phyloP scores from a whole-genome alignment of 2,113 vertebrate genomes.

The Urocitellus parryii region DNA sequence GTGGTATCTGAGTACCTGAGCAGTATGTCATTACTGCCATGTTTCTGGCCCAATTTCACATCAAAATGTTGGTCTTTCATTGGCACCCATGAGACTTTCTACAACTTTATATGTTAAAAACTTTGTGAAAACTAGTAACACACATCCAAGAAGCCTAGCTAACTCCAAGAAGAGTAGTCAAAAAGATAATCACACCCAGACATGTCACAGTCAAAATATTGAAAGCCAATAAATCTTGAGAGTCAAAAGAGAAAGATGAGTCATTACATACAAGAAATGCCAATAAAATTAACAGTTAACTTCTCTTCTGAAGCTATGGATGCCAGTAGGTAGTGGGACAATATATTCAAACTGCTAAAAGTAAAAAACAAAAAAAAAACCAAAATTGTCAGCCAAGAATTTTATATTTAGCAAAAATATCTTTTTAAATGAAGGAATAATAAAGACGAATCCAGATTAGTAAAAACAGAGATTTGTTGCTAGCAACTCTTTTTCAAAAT shows the following conservation, averaged over 20 bases:
- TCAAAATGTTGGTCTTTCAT: neutral
- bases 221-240: neutral
- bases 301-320: neutral
- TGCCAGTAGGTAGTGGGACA: neutral
- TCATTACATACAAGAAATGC: neutral
- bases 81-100: neutral
- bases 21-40: neutral
- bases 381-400: neutral
- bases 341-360: neutral
- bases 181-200: neutral
- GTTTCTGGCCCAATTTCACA: neutral
- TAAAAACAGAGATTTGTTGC: neutral
- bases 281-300: neutral
- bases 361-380: neutral
- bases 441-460: neutral
- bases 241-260: neutral
- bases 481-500: neutral
- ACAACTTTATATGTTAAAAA: neutral
- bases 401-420: neutral
- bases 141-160: neutral
- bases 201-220: neutral
- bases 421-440: neutral
- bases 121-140: neutral
- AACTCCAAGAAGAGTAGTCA: neutral
- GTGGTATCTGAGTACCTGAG: neutral